phyloP scores from a whole-genome alignment of 1,140 invertebrate genomes.

The Pseudobourletiella spinata region DNA sequence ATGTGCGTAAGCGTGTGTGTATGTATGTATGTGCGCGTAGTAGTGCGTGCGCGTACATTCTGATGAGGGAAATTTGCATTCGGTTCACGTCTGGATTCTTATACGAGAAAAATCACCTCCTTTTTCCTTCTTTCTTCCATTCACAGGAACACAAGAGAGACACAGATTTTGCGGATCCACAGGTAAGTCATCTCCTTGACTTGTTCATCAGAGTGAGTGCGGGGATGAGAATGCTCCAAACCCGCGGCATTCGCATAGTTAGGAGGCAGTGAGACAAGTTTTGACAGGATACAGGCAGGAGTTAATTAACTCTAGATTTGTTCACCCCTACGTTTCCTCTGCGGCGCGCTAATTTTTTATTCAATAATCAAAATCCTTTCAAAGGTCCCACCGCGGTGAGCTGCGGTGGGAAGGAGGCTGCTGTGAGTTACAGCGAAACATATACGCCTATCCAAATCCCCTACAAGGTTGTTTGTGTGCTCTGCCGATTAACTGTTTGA shows the following conservation, averaged over 20 bases:
- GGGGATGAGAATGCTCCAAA: neutral
- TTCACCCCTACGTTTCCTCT: neutral
- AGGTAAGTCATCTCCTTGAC: neutral
- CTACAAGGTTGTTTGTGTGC: too few species aligned
- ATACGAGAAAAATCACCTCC: neutral
- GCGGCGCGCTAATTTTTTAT: neutral
- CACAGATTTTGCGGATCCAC: conserved; percentile 9
- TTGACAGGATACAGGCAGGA: neutral
- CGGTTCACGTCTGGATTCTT: neutral
- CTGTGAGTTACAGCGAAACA: too few species aligned
- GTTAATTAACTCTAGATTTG: neutral
- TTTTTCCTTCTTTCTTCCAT: neutral
- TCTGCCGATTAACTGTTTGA: too few species aligned
- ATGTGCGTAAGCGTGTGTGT: too few species aligned
- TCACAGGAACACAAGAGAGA: conserved; percentile 4
- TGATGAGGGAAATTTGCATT: too few species aligned
- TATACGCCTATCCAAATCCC: too few species aligned
- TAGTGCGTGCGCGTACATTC: too few species aligned
- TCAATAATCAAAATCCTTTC: neutral
- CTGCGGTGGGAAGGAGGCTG: too few species aligned
- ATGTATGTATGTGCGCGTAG: too few species aligned
- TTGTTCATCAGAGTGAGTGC: neutral
- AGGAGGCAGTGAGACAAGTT: neutral
- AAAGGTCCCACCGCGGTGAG: too few species aligned
- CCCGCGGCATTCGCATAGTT: neutral